A percentile compares a stretch with the other conserved stretches of the same genome.
Conservation (phyloP, 2,888 invertebrate species). For the Junonia oenone region DNA sequence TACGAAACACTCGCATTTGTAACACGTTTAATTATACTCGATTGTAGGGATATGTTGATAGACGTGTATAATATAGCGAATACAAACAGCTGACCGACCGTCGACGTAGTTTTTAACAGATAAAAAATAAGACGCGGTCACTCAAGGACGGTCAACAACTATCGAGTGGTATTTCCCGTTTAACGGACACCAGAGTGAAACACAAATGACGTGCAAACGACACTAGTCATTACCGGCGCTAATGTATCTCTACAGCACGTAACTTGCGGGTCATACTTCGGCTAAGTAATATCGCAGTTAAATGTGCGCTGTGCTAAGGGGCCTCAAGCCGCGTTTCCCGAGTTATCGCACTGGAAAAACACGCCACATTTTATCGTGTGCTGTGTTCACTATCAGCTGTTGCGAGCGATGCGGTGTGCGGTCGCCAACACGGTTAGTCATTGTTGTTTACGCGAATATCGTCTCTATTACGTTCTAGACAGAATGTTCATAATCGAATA, state of each 20-base stretch:
- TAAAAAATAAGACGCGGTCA: conserved; percentile 74
- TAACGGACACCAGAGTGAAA: conserved; percentile 48
- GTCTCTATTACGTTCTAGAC: conserved; percentile 25
- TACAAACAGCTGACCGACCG: conserved; percentile 74
- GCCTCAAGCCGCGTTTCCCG: conserved; percentile 45
- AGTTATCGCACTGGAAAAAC: conserved; percentile 70
- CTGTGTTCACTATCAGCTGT: conserved; percentile 61
- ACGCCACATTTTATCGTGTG: conserved; percentile 62
- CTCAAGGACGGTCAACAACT: conserved; percentile 68
- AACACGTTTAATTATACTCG: conserved; percentile 20
- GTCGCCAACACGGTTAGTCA: conserved; percentile 38
- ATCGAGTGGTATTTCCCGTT: conserved; percentile 68
- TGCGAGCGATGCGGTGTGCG: conserved; percentile 45
- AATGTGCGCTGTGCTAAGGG: conserved; percentile 26
- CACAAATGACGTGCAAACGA: conserved; percentile 42
- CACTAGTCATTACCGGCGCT: conserved; percentile 33
- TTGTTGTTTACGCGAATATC: conserved; percentile 32
- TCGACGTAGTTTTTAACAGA: conserved; percentile 65
- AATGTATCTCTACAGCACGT: conserved; percentile 31
- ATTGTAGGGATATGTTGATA: conserved; percentile 57
- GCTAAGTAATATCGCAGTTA: conserved; percentile 20
- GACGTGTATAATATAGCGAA: conserved; percentile 62
- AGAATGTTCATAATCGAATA: conserved; percentile 28
- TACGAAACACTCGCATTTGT: conserved; percentile 2
- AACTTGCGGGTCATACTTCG: conserved; percentile 27